Percentiles rank a stretch among this genome's conserved stretches.
Evolutionary conservation across 2,113 vertebrate species (phyloP).

Genomic region (Protomyctophum bolini): DNA sequence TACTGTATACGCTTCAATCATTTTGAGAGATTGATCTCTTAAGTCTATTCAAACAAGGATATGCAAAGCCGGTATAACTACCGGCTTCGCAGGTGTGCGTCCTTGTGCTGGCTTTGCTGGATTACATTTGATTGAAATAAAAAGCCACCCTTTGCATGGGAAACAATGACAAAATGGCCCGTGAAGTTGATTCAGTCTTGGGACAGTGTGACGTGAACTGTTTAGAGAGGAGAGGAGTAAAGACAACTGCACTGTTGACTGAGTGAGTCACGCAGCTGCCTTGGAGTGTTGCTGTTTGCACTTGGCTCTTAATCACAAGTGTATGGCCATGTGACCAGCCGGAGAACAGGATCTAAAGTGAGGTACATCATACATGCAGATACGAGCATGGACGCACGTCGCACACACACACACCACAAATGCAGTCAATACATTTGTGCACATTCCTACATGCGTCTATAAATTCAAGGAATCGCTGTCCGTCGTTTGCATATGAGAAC

Average conservation of each 20-base stretch:
- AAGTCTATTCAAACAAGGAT: conserved; percentile 62
- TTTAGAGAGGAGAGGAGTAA: conserved; percentile 34
- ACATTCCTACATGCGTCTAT: no score
- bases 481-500: no score
- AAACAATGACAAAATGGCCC: not conserved
- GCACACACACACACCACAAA: no score
- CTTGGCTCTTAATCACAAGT: conserved; percentile 45
- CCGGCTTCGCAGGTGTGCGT: conserved; percentile 36
- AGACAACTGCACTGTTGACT: conserved; percentile 57
- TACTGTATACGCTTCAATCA: conserved; percentile 4
- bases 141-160: not conserved
- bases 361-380: not conserved
- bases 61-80: conserved; percentile 51
- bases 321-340: conserved; percentile 46
- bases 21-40: conserved; percentile 40
- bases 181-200: conserved; percentile 9
- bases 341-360: conserved; percentile 42
- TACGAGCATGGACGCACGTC: not conserved
- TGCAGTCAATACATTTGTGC: no score
- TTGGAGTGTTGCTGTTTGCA: conserved; percentile 49
- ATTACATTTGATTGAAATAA: not conserved
- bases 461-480: no score
- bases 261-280: conserved; percentile 59
- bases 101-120: conserved; percentile 27
- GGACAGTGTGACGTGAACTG: conserved; percentile 38